Evolutionary conservation across 2,113 vertebrate genomes (phyloP).

Genomic region (Ammospiza caudacuta): DNA sequence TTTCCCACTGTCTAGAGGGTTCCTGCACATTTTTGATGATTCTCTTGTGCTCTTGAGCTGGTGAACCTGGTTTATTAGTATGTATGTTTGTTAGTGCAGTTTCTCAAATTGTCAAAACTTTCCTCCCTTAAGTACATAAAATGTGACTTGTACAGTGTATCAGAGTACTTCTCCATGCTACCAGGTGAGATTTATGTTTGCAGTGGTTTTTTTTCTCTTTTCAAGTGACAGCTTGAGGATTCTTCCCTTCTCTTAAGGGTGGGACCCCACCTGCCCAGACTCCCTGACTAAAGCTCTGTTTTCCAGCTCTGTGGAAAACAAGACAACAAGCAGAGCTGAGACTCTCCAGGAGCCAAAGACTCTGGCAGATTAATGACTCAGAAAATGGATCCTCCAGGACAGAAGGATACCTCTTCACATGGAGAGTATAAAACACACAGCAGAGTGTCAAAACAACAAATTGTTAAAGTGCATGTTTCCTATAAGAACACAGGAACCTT

Average conservation of each 20-base stretch:
- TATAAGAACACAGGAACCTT: background rate
- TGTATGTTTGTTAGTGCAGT: background rate
- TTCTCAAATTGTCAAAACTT: background rate
- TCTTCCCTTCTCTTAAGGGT: background rate
- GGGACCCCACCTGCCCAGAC: background rate
- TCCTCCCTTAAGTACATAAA: background rate
- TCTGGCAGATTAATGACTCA: constrained; percentile 13
- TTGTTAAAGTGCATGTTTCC: background rate
- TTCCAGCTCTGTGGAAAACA: background rate
- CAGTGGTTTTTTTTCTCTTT: background rate
- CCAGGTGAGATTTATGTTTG: background rate
- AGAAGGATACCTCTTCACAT: background rate
- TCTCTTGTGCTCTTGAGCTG: background rate
- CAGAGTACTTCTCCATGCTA: background rate
- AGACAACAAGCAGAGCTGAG: background rate
- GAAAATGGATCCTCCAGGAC: background rate
- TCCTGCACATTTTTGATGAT: background rate
- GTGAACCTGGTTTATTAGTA: background rate
- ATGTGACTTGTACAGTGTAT: background rate
- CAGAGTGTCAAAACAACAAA: background rate
- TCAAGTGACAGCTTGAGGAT: background rate
- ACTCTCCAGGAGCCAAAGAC: background rate
- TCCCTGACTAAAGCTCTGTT: background rate
- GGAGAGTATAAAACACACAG: background rate
- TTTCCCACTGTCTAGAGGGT: background rate